Evolutionary conservation across 2,113 vertebrate genomes (phyloP).

Genomic region (rabbit (Oryctolagus cuniculus)): DNA sequence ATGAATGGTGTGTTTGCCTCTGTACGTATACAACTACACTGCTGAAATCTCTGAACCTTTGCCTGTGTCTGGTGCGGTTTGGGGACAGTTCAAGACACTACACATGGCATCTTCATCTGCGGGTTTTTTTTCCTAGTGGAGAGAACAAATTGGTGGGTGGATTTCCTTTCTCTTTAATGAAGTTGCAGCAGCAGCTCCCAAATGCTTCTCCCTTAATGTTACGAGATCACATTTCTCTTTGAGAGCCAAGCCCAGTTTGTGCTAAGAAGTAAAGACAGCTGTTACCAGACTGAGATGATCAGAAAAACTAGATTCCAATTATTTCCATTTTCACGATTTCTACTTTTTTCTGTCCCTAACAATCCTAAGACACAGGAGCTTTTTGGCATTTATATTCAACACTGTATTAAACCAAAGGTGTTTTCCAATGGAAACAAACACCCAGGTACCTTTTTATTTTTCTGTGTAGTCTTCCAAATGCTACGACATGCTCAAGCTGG

Average conservation of each 20-base stretch:
- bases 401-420: not conserved
- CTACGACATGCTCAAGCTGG: not conserved
- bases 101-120: constrained; percentile 18
- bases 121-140: constrained; percentile 35
- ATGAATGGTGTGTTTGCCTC: not conserved
- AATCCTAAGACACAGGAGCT: not conserved
- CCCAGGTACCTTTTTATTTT: not conserved
- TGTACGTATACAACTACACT: not conserved
- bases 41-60: constrained; percentile 25
- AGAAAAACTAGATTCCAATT: not conserved
- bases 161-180: constrained; percentile 67
- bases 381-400: not conserved
- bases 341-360: not conserved
- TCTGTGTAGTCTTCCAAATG: not conserved
- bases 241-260: constrained; percentile 57
- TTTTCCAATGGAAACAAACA: not conserved
- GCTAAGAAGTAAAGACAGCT: constrained; percentile 17
- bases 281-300: constrained; percentile 28
- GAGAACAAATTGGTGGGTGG: constrained; percentile 64
- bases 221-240: constrained; percentile 38
- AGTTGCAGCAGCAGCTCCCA: constrained; percentile 23
- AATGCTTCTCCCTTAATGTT: constrained; percentile 63
- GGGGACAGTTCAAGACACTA: constrained; percentile 45
- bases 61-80: not conserved
- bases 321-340: not conserved